Evolutionary conservation across 2,113 vertebrate species (phyloP).

Genomic region (Hiodon alosoides): DNA sequence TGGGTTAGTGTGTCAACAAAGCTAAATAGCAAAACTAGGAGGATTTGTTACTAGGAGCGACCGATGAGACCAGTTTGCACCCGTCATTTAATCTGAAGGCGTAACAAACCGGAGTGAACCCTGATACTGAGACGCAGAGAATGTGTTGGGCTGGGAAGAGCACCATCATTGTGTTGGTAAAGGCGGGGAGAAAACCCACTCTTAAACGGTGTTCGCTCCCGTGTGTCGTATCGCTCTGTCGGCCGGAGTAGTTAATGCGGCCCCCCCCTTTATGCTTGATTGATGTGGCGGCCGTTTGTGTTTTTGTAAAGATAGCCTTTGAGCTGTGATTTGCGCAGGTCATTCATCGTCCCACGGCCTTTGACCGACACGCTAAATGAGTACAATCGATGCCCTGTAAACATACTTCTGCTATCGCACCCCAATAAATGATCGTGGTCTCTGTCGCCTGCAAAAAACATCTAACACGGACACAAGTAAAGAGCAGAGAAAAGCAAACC

Average conservation of each 20-base stretch:
- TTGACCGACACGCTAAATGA: conserved; percentile 28
- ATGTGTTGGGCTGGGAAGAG: no score
- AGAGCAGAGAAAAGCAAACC: no score
- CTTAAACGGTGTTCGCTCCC: no score
- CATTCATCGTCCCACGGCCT: conserved; percentile 28
- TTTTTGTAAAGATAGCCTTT: conserved; percentile 13
- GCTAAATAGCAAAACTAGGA: no score
- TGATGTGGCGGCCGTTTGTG: conserved; percentile 4
- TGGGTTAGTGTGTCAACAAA: no score
- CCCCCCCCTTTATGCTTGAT: background rate
- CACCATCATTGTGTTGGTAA: no score
- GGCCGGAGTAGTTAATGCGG: background rate
- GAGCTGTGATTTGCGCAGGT: background rate
- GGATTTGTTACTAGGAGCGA: background rate
- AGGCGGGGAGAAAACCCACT: no score
- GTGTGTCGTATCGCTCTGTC: no score
- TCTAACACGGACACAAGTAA: background rate
- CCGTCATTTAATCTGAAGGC: no score
- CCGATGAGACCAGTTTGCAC: background rate
- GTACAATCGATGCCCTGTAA: conserved; percentile 32
- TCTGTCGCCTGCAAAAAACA: background rate
- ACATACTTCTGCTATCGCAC: background rate
- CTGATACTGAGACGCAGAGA: no score
- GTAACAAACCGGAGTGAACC: no score
- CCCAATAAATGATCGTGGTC: background rate